A percentile compares a stretch with the other conserved stretches of the same genome.
Evolutionary conservation across 2,797 vertebrate species (phyloP).

Genomic region (Holocentrus rufus): DNA sequence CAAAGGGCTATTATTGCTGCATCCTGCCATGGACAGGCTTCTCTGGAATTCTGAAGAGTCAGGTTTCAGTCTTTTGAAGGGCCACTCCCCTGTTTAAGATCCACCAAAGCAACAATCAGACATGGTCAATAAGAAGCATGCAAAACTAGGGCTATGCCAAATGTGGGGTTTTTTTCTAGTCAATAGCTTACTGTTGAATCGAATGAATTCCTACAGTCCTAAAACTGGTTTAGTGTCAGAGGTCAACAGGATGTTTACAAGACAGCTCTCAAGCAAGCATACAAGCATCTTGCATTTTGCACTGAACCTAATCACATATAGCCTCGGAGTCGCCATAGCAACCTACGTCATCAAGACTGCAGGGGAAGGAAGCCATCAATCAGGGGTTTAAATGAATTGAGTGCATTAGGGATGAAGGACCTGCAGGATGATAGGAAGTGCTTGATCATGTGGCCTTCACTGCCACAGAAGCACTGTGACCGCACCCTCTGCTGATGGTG

Average conservation of each 20-base stretch:
- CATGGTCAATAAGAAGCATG: slow-evolving; percentile 59
- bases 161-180: slow-evolving; percentile 54
- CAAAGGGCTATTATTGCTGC: slow-evolving; percentile 70
- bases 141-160: slow-evolving; percentile 51
- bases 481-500: background rate
- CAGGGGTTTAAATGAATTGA: slow-evolving; percentile 19
- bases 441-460: slow-evolving; percentile 9
- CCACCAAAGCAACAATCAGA: slow-evolving; percentile 55
- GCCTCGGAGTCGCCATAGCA: slow-evolving; percentile 28
- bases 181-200: slow-evolving; percentile 46
- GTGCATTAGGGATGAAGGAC: slow-evolving; percentile 12
- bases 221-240: no score
- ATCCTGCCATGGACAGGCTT: slow-evolving; percentile 41
- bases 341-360: slow-evolving; percentile 10
- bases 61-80: slow-evolving; percentile 65
- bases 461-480: slow-evolving; percentile 1
- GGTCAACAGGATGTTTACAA: background rate
- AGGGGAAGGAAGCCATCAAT: slow-evolving; percentile 15
- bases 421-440: background rate
- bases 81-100: slow-evolving; percentile 50
- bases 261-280: slow-evolving; percentile 16
- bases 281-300: background rate
- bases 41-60: slow-evolving; percentile 58
- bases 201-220: background rate
- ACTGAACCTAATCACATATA: slow-evolving; percentile 11